phyloP scores from a whole-genome alignment of 2,797 vertebrate genomes.

The Mormyrops attenuatus region DNA sequence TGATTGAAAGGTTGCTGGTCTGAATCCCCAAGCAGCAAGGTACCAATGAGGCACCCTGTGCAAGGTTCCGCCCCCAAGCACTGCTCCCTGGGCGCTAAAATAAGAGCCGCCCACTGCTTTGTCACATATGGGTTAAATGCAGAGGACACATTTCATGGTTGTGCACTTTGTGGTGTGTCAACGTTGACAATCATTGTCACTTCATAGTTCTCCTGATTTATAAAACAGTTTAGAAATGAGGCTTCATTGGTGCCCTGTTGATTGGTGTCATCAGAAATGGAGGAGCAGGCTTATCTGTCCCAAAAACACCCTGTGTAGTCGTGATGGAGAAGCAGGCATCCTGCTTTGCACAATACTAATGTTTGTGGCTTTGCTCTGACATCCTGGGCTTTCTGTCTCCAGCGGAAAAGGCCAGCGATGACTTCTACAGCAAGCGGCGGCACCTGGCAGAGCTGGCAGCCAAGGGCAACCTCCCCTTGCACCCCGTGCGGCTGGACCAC shows the following conservation, averaged over 20 bases:
- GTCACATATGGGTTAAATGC: background rate
- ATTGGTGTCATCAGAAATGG: background rate
- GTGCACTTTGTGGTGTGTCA: background rate
- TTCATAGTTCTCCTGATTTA: background rate
- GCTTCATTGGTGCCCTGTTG: background rate
- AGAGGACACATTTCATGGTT: background rate
- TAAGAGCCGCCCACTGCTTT: background rate
- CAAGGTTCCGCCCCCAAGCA: background rate
- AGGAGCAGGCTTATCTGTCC: background rate
- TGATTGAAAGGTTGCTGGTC: background rate
- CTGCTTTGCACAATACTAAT: background rate
- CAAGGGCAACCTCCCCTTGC: conserved; percentile 84
- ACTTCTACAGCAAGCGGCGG: conserved; percentile 84
- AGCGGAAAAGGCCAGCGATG: conserved; percentile 92
- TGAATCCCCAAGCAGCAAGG: background rate
- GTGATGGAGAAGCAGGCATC: background rate
- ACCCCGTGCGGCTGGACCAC: conserved; percentile 71
- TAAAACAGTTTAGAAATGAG: background rate
- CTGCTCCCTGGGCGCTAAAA: background rate
- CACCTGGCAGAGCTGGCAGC: conserved; percentile 84
- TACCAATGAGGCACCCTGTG: background rate
- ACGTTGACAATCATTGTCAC: background rate
- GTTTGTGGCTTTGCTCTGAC: background rate
- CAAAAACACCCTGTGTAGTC: background rate
- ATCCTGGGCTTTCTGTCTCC: background rate